These are phyloP conservation scores for Pachypsylla venusta DNA, from an alignment of 1,140 invertebrate species.

Conservation along the genomic window DNA sequence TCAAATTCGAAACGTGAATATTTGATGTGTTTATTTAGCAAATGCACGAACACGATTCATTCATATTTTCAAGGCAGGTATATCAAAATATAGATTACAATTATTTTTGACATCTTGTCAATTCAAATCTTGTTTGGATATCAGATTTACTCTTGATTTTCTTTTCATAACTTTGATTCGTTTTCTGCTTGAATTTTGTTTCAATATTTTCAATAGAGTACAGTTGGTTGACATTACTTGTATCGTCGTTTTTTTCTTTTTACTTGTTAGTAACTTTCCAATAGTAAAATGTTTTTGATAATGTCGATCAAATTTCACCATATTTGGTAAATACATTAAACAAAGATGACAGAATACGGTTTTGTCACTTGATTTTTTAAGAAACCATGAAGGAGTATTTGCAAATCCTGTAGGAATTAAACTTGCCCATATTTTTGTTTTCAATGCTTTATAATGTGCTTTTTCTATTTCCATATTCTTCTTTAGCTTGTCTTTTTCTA, in stretches of 20 bases:
- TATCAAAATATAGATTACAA: too few relatives aligned
- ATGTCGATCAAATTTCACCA: not conserved
- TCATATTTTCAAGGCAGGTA: too few relatives aligned
- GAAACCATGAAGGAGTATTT: not conserved
- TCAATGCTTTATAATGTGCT: not conserved
- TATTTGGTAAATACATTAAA: not conserved
- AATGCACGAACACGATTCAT: too few relatives aligned
- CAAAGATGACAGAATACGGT: not conserved
- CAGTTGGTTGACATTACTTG: not conserved
- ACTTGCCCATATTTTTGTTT: not conserved
- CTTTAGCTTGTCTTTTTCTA: constrained; percentile 1
- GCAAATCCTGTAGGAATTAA: not conserved
- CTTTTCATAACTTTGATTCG: too few relatives aligned
- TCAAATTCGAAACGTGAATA: too few relatives aligned
- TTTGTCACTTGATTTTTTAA: not conserved
- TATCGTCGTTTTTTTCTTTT: not conserved
- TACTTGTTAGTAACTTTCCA: not conserved
- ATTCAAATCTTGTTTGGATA: too few relatives aligned
- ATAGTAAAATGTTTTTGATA: not conserved
- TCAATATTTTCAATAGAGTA: not conserved
- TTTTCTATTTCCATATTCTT: not conserved
- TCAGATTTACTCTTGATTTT: too few relatives aligned
- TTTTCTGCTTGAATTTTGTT: not conserved
- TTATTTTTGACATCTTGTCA: too few relatives aligned
- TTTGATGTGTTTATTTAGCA: too few relatives aligned